These are phyloP conservation scores for Spatulosminthurus flaviceps DNA, from an alignment of 2,888 invertebrate species.

Conservation along the genomic window DNA sequence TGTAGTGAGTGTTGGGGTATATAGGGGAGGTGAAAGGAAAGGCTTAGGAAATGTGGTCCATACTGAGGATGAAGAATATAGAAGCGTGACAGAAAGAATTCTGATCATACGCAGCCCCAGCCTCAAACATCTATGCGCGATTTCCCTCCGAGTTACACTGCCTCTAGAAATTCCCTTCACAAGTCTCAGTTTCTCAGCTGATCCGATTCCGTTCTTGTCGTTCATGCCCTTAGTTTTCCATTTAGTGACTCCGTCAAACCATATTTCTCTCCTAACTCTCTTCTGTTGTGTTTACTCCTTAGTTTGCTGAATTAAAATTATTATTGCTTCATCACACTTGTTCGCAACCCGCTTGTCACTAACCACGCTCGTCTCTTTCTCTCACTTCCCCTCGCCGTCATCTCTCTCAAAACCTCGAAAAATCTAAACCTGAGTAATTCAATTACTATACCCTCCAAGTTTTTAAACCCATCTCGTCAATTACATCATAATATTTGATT, in stretches of 20 bases:
- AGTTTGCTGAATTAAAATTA: constrained; percentile 25
- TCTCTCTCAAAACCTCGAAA: too few species aligned
- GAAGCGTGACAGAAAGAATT: constrained; percentile 1
- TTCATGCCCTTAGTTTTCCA: constrained; percentile 47
- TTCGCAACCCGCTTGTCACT: constrained; percentile 1
- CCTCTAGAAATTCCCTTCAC: constrained; percentile 36
- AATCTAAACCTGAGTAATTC: too few species aligned
- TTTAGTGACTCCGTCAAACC: constrained; percentile 27
- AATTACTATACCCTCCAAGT: too few species aligned
- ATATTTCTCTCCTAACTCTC: constrained; percentile 28
- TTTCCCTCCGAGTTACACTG: constrained; percentile 9
- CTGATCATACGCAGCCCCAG: constrained; percentile 34
- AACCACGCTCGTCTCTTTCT: too few species aligned
- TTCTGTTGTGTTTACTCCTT: constrained; percentile 30
- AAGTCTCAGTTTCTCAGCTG: constrained; percentile 54
- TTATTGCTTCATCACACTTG: constrained; percentile 30
- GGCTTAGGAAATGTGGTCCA: constrained; percentile 27
- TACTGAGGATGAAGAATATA: constrained; percentile 12
- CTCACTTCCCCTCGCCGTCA: too few species aligned
- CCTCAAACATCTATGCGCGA: constrained; percentile 38
- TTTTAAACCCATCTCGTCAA: too few species aligned
- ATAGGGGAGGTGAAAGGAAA: constrained; percentile 14
- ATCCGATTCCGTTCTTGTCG: constrained; percentile 53
- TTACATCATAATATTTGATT: too few species aligned
- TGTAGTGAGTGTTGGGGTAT: not conserved